Evolutionary conservation across 2,113 vertebrate species (phyloP).

Genomic region (Actinemys pallida): DNA sequence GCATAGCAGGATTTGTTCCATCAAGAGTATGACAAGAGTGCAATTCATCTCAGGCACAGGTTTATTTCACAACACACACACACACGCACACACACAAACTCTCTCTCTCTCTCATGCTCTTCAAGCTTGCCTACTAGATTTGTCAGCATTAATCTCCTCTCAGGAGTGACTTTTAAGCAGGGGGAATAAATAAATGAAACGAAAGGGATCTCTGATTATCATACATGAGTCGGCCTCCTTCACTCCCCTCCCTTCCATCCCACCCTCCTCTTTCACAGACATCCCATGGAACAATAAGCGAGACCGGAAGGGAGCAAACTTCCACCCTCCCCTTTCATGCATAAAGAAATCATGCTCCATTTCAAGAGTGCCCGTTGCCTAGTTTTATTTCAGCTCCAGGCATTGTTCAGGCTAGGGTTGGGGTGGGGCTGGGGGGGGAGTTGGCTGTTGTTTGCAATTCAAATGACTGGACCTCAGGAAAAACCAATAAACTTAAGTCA

Average conservation of each 20-base stretch:
- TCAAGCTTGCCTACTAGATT: background rate
- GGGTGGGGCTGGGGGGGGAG: background rate
- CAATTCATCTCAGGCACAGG: background rate
- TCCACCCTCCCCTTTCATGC: conserved; percentile 41
- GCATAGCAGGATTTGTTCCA: background rate
- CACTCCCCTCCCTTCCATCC: background rate
- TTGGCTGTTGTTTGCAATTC: conserved; percentile 73
- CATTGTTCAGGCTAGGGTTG: conserved; percentile 55
- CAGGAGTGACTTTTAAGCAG: background rate
- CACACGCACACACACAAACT: accelerated
- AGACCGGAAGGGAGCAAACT: conserved; percentile 60
- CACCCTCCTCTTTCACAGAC: conserved; percentile 48
- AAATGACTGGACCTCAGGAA: conserved; percentile 66
- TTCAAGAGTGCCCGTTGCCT: background rate
- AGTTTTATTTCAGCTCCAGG: conserved; percentile 54
- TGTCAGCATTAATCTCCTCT: background rate
- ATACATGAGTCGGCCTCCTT: conserved; percentile 23
- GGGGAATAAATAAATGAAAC: conserved; percentile 51
- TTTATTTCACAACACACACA: accelerated
- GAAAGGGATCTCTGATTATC: background rate
- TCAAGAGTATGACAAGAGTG: background rate
- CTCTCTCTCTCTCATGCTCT: too few relatives aligned
- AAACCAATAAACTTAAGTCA: conserved; percentile 77
- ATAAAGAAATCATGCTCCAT: conserved; percentile 17
- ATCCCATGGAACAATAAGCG: conserved; percentile 32